Conservation (phyloP, 2,888 invertebrate species). For the Drosophila melanosoma region DNA sequence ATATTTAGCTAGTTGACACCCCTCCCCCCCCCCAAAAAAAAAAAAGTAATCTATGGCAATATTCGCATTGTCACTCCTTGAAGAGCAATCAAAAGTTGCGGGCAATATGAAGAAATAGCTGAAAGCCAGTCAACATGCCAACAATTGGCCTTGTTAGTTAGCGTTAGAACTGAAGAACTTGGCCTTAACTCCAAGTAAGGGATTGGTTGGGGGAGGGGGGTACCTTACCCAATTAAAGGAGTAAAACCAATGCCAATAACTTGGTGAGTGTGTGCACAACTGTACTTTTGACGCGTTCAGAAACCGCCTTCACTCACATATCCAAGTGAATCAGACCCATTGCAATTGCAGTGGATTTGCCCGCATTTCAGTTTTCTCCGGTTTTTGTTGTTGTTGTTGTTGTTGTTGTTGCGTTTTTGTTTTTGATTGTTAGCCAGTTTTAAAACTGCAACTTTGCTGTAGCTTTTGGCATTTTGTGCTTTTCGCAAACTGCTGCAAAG, state of each 20-base stretch:
- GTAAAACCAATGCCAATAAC: constrained; percentile 37
- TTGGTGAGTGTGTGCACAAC: constrained; percentile 48
- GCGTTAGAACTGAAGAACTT: constrained; percentile 48
- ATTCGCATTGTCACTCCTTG: constrained; percentile 34
- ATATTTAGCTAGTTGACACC: constrained; percentile 7
- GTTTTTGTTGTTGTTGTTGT: background rate
- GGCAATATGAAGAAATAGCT: constrained; percentile 24
- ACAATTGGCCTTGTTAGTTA: constrained; percentile 63
- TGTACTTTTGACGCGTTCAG: constrained; percentile 68
- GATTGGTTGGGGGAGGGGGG: background rate
- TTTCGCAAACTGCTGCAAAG: constrained; percentile 24
- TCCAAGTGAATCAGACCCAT: constrained; percentile 41
- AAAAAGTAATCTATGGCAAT: constrained; percentile 1
- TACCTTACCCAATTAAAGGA: constrained; percentile 26
- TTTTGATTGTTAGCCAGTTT: constrained; percentile 52
- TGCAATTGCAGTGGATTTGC: constrained; percentile 45
- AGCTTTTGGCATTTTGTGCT: constrained; percentile 49
- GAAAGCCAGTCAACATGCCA: constrained; percentile 53
- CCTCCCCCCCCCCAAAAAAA: no score
- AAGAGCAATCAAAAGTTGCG: constrained; percentile 21
- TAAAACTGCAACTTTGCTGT: constrained; percentile 57
- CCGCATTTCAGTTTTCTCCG: constrained; percentile 25
- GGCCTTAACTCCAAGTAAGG: constrained; percentile 20
- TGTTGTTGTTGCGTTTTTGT: constrained; percentile 2
- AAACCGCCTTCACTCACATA: constrained; percentile 48